These are phyloP conservation scores for Pteronura brasiliensis DNA, from an alignment of 2,113 vertebrate genomes.

Conservation along the genomic window DNA sequence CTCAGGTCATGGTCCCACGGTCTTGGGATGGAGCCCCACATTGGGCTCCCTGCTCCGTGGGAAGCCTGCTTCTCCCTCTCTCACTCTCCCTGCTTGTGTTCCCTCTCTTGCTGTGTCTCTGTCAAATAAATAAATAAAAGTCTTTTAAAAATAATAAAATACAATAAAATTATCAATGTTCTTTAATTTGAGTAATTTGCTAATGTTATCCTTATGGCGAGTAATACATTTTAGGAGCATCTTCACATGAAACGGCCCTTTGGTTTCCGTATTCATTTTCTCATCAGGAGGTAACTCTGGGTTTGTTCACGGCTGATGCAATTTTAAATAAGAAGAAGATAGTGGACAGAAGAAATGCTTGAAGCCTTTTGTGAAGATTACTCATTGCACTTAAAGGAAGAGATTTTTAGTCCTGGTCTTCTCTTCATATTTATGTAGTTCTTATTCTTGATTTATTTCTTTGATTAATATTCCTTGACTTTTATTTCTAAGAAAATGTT, in stretches of 20 bases:
- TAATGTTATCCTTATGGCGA: background rate
- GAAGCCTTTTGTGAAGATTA: background rate
- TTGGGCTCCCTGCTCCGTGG: no score
- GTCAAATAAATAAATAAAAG: no score
- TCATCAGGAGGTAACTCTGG: background rate
- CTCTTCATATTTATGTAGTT: background rate
- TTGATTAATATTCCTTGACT: background rate
- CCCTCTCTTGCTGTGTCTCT: no score
- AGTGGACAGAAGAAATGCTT: background rate
- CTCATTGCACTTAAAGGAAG: background rate
- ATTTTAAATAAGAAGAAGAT: background rate
- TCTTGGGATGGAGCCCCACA: no score
- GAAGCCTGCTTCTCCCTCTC: no score
- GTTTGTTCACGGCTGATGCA: background rate
- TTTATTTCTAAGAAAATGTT: background rate
- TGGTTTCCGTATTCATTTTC: background rate
- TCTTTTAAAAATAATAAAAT: no score
- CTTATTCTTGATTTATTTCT: background rate
- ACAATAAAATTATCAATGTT: background rate
- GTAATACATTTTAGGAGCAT: background rate
- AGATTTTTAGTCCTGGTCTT: background rate
- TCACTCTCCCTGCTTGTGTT: no score
- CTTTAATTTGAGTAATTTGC: background rate
- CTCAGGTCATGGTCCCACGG: no score
- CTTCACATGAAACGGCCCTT: background rate